Percentiles rank a stretch among this genome's conserved stretches.
These are phyloP conservation scores for Napeogenes inachia DNA, from an alignment of 2,888 invertebrate species.

Conservation along the genomic window DNA sequence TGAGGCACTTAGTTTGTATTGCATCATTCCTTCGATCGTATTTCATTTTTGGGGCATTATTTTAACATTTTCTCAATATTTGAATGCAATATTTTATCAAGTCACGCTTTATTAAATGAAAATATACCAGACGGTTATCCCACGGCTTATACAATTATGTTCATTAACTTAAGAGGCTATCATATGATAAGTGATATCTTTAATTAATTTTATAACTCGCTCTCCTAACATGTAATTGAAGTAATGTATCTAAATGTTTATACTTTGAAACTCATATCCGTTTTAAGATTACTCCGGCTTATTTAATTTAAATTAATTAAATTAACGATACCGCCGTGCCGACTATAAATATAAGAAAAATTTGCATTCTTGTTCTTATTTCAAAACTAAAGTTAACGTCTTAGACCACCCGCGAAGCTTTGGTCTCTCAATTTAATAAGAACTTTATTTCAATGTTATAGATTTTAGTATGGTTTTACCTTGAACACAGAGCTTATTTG, in stretches of 20 bases:
- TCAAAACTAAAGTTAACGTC: slow-evolving; percentile 61
- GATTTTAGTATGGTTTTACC: slow-evolving; percentile 39
- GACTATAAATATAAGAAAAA: slow-evolving; percentile 40
- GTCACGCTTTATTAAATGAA: too few relatives aligned
- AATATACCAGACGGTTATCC: too few relatives aligned
- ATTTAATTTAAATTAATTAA: slow-evolving; percentile 27
- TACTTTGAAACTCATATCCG: slow-evolving; percentile 5
- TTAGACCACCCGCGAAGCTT: slow-evolving; percentile 73
- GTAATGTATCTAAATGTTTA: slow-evolving; percentile 1
- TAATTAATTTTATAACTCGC: neutral
- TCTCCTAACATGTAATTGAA: neutral
- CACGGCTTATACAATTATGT: too few relatives aligned
- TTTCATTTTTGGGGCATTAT: slow-evolving; percentile 39
- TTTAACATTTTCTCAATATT: too few relatives aligned
- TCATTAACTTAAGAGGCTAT: too few relatives aligned
- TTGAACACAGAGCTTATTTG: slow-evolving; percentile 35
- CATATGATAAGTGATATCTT: too few relatives aligned
- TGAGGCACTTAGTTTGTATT: slow-evolving; percentile 65
- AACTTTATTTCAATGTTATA: slow-evolving; percentile 64
- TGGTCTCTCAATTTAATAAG: slow-evolving; percentile 52
- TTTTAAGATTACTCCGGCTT: slow-evolving; percentile 6
- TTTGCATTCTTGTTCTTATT: slow-evolving; percentile 68
- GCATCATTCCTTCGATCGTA: slow-evolving; percentile 62
- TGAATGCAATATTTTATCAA: too few relatives aligned
- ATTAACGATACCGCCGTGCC: slow-evolving; percentile 18